Conservation (phyloP, 1,140 invertebrate genomes). For the Dysdera silvatica region DNA sequence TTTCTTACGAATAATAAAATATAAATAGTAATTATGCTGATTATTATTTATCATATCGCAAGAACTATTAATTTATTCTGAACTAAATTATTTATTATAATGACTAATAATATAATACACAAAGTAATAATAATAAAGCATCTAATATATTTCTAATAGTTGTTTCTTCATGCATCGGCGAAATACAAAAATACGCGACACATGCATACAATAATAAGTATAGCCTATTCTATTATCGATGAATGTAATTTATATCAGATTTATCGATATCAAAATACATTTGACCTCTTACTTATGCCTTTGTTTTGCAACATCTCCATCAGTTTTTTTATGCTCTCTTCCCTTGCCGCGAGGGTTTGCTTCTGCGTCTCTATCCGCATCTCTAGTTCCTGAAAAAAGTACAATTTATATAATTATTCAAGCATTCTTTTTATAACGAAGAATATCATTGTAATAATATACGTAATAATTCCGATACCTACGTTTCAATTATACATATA, state of each 20-base stretch:
- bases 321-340: conserved; percentile 97
- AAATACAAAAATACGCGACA: background rate
- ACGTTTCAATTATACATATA: background rate
- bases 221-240: background rate
- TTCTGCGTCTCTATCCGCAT: conserved; percentile 94
- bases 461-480: too few relatives aligned
- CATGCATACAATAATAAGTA: too few relatives aligned
- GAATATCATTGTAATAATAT: background rate
- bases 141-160: too few relatives aligned
- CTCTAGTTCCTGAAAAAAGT: conserved; percentile 68
- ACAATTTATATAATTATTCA: background rate
- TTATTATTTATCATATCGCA: too few relatives aligned
- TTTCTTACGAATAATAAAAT: too few relatives aligned
- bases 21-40: too few relatives aligned
- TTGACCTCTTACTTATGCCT: conserved; percentile 73
- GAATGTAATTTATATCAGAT: background rate
- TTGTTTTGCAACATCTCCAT: conserved; percentile 97
- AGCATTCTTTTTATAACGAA: background rate
- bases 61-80: too few relatives aligned
- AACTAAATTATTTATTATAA: too few relatives aligned
- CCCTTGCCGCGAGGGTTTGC: conserved; percentile 86
- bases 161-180: too few relatives aligned
- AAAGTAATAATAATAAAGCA: too few relatives aligned
- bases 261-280: background rate
- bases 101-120: too few relatives aligned